Evolutionary conservation across 1,140 invertebrate species (phyloP).

Genomic region (Aphidius gifuensis): DNA sequence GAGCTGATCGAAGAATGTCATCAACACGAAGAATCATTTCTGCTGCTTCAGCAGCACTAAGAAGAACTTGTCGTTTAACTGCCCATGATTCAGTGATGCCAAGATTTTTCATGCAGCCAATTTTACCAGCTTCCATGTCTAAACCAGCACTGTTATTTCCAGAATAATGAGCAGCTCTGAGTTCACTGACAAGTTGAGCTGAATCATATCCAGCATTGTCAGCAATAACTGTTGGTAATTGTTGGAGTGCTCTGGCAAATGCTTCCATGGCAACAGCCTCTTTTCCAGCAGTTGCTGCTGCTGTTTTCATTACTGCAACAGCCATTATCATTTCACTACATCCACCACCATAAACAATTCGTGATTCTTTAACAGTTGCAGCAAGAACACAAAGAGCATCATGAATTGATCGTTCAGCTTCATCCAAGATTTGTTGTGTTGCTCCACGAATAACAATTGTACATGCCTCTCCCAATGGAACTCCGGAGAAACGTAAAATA

Average conservation of each 20-base stretch:
- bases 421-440: conserved; percentile 99
- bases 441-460: conserved; percentile 95
- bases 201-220: conserved; percentile 99
- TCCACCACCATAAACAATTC: conserved; percentile 89
- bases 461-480: conserved; percentile 93
- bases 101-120: conserved; percentile 83
- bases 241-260: conserved; percentile 82
- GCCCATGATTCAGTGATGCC: conserved; percentile 96
- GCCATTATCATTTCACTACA: conserved; percentile 97
- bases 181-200: conserved; percentile 85
- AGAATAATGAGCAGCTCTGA: conserved; percentile 85
- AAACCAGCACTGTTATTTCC: conserved; percentile 76
- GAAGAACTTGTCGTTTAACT: conserved; percentile 92
- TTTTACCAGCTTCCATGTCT: conserved; percentile 84
- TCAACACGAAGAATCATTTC: conserved; percentile 99
- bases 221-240: conserved; percentile 92
- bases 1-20: conserved; percentile 93
- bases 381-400: conserved; percentile 97
- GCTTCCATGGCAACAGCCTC: conserved; percentile 97
- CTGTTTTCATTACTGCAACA: conserved; percentile 79
- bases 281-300: conserved; percentile 91
- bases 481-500: conserved; percentile 92
- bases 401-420: conserved; percentile 96
- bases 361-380: conserved; percentile 90
- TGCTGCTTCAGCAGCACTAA: conserved; percentile 94